These are phyloP conservation scores for Acanthopleura granulata DNA, from an alignment of 2,888 invertebrate species.

Conservation along the genomic window DNA sequence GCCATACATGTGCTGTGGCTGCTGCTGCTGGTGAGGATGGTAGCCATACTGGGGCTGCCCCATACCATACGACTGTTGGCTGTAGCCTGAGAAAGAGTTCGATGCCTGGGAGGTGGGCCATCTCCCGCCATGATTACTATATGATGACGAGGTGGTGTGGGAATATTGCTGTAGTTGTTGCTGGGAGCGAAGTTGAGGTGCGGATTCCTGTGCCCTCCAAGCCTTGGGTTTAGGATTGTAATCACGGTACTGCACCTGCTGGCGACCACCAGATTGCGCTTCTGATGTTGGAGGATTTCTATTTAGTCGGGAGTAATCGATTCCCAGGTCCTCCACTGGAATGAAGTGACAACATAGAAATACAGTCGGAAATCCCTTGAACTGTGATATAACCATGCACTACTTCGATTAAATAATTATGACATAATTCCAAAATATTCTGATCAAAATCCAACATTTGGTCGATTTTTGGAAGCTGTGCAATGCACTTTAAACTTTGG, in stretches of 20 bases:
- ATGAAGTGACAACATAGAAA: not conserved
- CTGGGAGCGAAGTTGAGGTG: not conserved
- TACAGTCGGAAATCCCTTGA: too few relatives aligned
- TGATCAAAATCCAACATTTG: too few relatives aligned
- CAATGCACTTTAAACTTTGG: too few relatives aligned
- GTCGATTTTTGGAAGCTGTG: too few relatives aligned
- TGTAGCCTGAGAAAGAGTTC: not conserved
- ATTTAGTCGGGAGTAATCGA: not conserved
- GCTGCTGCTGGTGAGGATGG: not conserved
- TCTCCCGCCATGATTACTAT: not conserved
- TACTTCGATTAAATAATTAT: too few relatives aligned
- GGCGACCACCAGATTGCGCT: not conserved
- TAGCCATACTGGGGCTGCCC: not conserved
- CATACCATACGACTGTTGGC: not conserved
- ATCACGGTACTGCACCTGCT: conserved; percentile 35
- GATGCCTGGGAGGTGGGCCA: not conserved
- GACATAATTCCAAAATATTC: too few relatives aligned
- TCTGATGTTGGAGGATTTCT: not conserved
- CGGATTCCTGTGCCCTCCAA: conserved; percentile 31
- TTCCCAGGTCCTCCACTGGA: conserved; percentile 11
- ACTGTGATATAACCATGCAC: too few relatives aligned
- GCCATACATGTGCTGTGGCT: not conserved
- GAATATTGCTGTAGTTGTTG: conserved; percentile 13
- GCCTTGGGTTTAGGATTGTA: conserved; percentile 51
- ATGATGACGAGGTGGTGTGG: not conserved